phyloP scores from a whole-genome alignment of 1,140 invertebrate species.

The Drosophila sp. region DNA sequence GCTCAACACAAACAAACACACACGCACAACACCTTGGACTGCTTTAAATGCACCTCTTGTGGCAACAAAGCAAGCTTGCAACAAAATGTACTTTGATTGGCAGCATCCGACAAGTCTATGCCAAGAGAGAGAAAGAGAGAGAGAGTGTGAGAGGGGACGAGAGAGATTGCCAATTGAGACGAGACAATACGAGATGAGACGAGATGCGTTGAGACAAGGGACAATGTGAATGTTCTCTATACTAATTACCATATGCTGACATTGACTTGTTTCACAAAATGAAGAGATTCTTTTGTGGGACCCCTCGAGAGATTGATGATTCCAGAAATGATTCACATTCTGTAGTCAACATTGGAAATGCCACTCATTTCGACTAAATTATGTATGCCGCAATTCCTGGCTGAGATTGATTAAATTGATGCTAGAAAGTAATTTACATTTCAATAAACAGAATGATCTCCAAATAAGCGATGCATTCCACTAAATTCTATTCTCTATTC shows the following conservation, averaged over 20 bases:
- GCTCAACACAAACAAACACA: conserved; percentile 1
- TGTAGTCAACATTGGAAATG: background rate
- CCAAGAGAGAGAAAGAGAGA: background rate
- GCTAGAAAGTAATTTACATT: background rate
- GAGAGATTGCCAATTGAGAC: too few relatives aligned
- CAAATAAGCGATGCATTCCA: too few relatives aligned
- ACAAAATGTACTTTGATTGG: conserved; percentile 37
- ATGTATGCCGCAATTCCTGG: background rate
- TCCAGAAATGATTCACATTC: background rate
- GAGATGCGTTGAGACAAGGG: background rate
- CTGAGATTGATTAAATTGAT: background rate
- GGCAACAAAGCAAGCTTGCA: conserved; percentile 21
- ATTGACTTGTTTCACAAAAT: conserved; percentile 4
- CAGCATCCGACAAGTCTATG: conserved; percentile 3
- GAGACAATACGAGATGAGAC: background rate
- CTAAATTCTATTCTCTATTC: too few relatives aligned
- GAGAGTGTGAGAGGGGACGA: background rate
- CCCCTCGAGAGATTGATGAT: background rate
- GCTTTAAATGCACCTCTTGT: conserved; percentile 8
- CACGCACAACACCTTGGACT: conserved; percentile 11
- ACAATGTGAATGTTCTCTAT: conserved; percentile 8
- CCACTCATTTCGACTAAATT: conserved; percentile 1
- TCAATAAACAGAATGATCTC: too few relatives aligned
- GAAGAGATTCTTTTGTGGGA: background rate
- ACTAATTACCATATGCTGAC: conserved; percentile 22